phyloP scores from a whole-genome alignment of 2,888 invertebrate species.

The Cylloceria caligata region DNA sequence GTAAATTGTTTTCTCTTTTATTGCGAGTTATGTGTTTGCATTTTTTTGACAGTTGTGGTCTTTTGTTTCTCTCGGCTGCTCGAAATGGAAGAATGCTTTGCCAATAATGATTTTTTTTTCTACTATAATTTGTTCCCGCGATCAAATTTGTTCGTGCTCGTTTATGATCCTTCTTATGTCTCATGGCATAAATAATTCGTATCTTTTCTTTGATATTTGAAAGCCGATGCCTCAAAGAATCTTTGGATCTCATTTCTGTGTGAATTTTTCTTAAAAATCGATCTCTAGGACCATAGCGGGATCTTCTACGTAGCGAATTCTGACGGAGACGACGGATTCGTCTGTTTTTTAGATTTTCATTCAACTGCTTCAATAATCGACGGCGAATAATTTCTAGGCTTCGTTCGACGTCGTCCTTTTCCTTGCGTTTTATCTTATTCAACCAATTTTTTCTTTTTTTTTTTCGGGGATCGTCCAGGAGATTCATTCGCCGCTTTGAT shows the following conservation, averaged over 20 bases:
- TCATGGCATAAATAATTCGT: constrained; percentile 67
- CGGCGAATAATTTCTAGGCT: constrained; percentile 55
- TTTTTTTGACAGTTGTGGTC: neutral
- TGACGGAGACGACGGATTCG: constrained; percentile 12
- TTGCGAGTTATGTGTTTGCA: constrained; percentile 16
- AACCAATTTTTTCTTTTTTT: constrained; percentile 69
- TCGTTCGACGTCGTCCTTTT: constrained; percentile 16
- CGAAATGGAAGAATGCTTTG: constrained; percentile 25
- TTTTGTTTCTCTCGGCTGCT: neutral
- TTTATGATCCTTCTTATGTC: constrained; percentile 47
- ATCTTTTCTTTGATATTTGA: constrained; percentile 68
- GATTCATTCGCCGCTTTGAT: constrained; percentile 68
- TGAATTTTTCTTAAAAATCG: neutral
- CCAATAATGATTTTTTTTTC: constrained; percentile 33
- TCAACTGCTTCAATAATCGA: constrained; percentile 63
- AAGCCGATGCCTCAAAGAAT: neutral
- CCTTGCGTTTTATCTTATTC: constrained; percentile 64
- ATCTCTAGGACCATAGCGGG: neutral
- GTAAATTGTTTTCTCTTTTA: constrained; percentile 42
- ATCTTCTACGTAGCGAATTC: constrained; percentile 31
- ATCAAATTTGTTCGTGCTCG: neutral
- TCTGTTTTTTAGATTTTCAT: constrained; percentile 47
- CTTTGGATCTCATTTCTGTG: neutral
- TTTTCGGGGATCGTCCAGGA: constrained; percentile 61
- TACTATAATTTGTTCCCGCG: neutral